These are phyloP conservation scores for Stichopus chloronotus DNA, from an alignment of 35 echinoderm and acorn worm genomes.

Conservation along the genomic window DNA sequence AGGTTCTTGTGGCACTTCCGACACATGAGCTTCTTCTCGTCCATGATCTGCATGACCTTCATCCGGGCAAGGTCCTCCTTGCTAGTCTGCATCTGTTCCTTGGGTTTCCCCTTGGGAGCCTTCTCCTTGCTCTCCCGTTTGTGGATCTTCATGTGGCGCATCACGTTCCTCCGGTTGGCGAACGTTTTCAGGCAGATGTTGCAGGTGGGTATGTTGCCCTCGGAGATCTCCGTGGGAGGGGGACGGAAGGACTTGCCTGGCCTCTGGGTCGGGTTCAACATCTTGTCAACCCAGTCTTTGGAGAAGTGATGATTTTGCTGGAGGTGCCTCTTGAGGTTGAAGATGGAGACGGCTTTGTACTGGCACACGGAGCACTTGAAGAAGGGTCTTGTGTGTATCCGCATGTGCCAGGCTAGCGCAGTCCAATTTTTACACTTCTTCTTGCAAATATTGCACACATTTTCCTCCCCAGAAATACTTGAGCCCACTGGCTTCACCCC, in stretches of 20 bases:
- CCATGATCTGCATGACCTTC: conserved; percentile 86
- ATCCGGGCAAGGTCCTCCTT: conserved; percentile 73
- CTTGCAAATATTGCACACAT: conserved; percentile 83
- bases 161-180: conserved; percentile 83
- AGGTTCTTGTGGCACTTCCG: conserved; percentile 83
- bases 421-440: conserved; percentile 98
- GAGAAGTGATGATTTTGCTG: conserved; percentile 73
- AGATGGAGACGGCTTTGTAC: conserved; percentile 63
- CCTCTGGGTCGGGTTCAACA: conserved; percentile 59
- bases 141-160: conserved; percentile 91
- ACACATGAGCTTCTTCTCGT: conserved; percentile 90
- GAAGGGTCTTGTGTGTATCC: conserved; percentile 84
- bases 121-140: conserved; percentile 46
- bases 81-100: conserved; percentile 36
- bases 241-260: conserved; percentile 18
- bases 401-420: conserved; percentile 93
- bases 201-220: conserved; percentile 72
- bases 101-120: conserved; percentile 40
- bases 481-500: neutral
- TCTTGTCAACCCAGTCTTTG: conserved; percentile 65
- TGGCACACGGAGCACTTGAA: conserved; percentile 91
- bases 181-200: conserved; percentile 88
- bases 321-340: conserved; percentile 79
- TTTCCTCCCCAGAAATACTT: neutral
- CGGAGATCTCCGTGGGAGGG: conserved; percentile 9